phyloP scores from a whole-genome alignment of 2,797 vertebrate species.

The Urocyon cinereoargenteus region DNA sequence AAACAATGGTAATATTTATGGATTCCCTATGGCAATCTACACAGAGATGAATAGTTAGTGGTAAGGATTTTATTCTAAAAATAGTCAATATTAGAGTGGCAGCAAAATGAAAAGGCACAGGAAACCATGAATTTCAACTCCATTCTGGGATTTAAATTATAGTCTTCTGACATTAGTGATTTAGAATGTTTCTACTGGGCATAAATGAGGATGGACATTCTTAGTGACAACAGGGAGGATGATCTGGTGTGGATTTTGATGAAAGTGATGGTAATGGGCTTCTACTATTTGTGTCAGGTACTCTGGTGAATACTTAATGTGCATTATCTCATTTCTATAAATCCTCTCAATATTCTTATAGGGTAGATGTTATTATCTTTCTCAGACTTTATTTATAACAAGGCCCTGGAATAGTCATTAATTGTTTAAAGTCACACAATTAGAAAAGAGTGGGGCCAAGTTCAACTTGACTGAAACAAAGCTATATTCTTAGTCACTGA shows the following conservation, averaged over 20 bases:
- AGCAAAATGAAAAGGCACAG: slow-evolving; percentile 4
- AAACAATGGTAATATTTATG: slow-evolving; percentile 6
- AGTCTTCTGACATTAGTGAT: not conserved
- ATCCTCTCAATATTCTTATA: not conserved
- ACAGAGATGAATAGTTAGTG: not conserved
- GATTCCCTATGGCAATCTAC: not conserved
- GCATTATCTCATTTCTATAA: slow-evolving; percentile 6
- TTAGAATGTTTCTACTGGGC: not conserved
- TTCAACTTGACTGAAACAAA: not conserved
- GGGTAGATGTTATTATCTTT: not conserved
- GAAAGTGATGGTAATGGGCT: not conserved
- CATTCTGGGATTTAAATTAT: not conserved
- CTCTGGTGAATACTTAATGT: not conserved
- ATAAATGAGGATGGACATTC: not conserved
- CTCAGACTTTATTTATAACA: not conserved
- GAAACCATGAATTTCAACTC: not conserved
- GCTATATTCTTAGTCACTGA: not conserved
- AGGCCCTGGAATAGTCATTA: not conserved
- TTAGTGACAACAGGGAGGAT: not conserved
- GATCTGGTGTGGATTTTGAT: not conserved
- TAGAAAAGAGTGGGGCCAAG: not conserved
- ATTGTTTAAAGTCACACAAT: not conserved
- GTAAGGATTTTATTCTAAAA: not conserved
- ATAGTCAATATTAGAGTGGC: not conserved
- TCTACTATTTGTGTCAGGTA: not conserved